Evolutionary conservation across 2,113 vertebrate genomes (phyloP), one percentile per base, ranked within the genome.

Genomic region (Silurus glanis): DNA sequence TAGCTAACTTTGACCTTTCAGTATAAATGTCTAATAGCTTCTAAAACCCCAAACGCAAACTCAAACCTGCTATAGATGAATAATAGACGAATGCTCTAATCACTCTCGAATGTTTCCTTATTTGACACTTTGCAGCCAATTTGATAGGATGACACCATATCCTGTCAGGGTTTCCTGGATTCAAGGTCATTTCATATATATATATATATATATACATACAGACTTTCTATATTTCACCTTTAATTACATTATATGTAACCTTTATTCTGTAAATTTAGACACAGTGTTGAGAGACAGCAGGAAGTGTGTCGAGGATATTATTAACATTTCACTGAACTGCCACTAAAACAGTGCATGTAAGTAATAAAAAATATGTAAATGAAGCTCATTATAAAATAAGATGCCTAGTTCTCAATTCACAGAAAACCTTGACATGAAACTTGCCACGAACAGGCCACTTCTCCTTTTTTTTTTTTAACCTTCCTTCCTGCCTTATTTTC

Each of bases 21-120:
- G 37, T 55, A 72, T 84, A 58, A 23, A 45, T 28, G 64, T 53
- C 80, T 12, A 37, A 53, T 87, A 64, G 62, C 80, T 81, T 28
- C 69, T 75, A 59, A 87, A 78, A 66, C 56, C 84, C 47, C 25
- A 28, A 56, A 62, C 37, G n/a, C 51, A n/a, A 25, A 28, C 55
- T 75, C 78, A 28, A 7, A 55, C 51, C 74, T 59, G 62, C 62
- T 47, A 62, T 21, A 17, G 56, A 59, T 61, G 58, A 55, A 37
- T 53, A 61, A 82, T 82, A 51, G 19, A 45, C 1, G 19, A 19
- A 55, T 6, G 28, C 19, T 58, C 51, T 56, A 25, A 47, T 51
- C 23, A 5, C 16, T 66, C 53, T 59, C 61, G 61, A 56, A 55
- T 80, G 55, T 14, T 47, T 59, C n/a, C 47, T 74, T 37, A 47